phyloP scores from a whole-genome alignment of 2,797 vertebrate genomes.

The Heteromormyrus szaboi region DNA sequence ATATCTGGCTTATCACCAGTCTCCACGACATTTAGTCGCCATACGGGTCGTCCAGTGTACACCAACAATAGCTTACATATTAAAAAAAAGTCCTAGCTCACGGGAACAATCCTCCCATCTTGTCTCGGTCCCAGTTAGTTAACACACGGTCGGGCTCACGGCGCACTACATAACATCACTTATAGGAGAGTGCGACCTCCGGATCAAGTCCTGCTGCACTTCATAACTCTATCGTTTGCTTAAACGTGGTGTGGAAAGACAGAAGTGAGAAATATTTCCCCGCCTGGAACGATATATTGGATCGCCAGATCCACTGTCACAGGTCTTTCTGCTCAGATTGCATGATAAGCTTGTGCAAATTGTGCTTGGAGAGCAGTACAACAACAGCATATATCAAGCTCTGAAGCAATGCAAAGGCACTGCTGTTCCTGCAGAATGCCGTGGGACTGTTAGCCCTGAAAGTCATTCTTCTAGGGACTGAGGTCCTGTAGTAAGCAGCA shows the following conservation, averaged over 20 bases:
- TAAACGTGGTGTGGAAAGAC: conserved; percentile 7
- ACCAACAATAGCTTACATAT: not conserved
- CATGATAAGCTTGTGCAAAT: conserved; percentile 1
- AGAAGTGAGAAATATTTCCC: conserved; percentile 11
- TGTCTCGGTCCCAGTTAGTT: not conserved
- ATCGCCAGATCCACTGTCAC: not conserved
- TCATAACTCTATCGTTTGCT: not conserved
- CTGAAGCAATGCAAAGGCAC: not conserved
- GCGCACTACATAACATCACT: not conserved
- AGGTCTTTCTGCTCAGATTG: conserved; percentile 1
- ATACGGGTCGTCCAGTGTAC: not conserved
- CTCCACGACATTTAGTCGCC: not conserved
- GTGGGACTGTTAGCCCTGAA: not conserved
- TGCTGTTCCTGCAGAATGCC: not conserved
- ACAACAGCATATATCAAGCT: not conserved
- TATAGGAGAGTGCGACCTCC: not conserved
- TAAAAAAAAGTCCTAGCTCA: not conserved
- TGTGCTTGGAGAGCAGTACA: not conserved
- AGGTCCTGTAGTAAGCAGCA: not conserved
- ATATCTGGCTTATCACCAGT: not conserved
- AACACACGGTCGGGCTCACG: not conserved
- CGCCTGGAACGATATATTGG: not conserved
- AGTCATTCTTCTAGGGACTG: not conserved
- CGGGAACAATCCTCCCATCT: not conserved
- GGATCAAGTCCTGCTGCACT: not conserved